Base-by-base conservation (phyloP, 2,113 vertebrate genomes). In the Okapia johnstoni region DNA sequence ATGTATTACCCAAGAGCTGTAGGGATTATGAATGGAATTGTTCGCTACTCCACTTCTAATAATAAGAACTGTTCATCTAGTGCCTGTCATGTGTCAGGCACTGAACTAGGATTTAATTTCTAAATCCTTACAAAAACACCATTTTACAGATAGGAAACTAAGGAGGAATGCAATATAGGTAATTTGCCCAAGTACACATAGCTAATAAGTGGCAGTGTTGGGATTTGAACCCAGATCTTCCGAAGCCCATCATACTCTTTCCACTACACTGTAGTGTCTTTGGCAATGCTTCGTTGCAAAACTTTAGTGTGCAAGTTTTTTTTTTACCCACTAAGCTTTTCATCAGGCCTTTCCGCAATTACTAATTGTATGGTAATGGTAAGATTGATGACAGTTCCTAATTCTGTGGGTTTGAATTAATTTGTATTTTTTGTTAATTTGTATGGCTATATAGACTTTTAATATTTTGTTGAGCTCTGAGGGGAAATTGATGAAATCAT, bases 271-370 rank as follows among this genome's bases (percentile, higher is more conserved):
- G 87, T 23, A 52, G 77, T 77, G 28, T 95, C 92, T 90, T 70
- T 88, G 90, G 84, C 61, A 90, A 57, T 80, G n/a, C 55, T 93
- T 94, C 73, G 73, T 97, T 93, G 80, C 55, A 96, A 89, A 97
- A 88, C 43, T 90, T 85, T n/a, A 94, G 54, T 76, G 10, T 90
- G 85, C 12, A 90, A 40, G 48, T 30, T 70, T 86, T 77, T 77
- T 92, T 79, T 58, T 91, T 70, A 8, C 88, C n/a, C 33, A 90
- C 43, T 55, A 60, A 80, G 16, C 43, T 97, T 93, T 92, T 95
- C 36, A 81, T 93, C 50, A 50, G 10, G 70, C 25, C 43, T 81
- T 93, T 77, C 50, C 12, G 63, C 46, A 86, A 1, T 86, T 84
- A 93, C 50, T 55, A 92, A 43, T 66, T 90, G 36, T 91, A 43